Evolutionary conservation across 1,140 invertebrate species (phyloP).

Genomic region (Listronotus oregonensis): DNA sequence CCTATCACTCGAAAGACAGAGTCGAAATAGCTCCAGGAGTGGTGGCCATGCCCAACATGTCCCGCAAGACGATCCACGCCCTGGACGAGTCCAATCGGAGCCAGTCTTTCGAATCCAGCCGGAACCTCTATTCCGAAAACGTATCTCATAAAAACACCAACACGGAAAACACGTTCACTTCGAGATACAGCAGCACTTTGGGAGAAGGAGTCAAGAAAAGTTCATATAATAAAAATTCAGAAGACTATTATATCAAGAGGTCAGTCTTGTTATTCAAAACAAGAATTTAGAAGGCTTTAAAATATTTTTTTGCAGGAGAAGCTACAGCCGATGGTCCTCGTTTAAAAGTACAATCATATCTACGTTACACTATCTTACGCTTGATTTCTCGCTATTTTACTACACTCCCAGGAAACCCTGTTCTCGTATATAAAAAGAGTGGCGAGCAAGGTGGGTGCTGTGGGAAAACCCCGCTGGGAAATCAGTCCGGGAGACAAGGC

Average conservation of each 20-base stretch:
- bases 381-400: constrained; percentile 19
- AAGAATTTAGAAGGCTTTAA: too few species aligned
- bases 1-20: constrained; percentile 71
- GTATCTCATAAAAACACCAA: constrained; percentile 48
- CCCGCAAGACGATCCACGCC: constrained; percentile 62
- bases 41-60: constrained; percentile 83
- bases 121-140: constrained; percentile 27
- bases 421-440: constrained; percentile 43
- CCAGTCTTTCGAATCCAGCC: constrained; percentile 6
- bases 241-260: constrained; percentile 31
- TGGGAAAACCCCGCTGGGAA: constrained; percentile 58
- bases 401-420: constrained; percentile 21
- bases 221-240: constrained; percentile 37
- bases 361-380: constrained; percentile 32
- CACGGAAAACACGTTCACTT: constrained; percentile 36
- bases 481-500: constrained; percentile 43
- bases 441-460: constrained; percentile 53
- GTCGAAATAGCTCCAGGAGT: constrained; percentile 77
- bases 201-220: background rate
- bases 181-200: constrained; percentile 6
- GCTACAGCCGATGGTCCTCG: constrained; percentile 11
- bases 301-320: constrained; percentile 19
- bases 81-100: constrained; percentile 25
- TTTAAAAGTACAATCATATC: constrained; percentile 26
- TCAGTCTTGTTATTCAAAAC: background rate